phyloP scores from a whole-genome alignment of 1,140 invertebrate species.

The Drosophila bifasciata region DNA sequence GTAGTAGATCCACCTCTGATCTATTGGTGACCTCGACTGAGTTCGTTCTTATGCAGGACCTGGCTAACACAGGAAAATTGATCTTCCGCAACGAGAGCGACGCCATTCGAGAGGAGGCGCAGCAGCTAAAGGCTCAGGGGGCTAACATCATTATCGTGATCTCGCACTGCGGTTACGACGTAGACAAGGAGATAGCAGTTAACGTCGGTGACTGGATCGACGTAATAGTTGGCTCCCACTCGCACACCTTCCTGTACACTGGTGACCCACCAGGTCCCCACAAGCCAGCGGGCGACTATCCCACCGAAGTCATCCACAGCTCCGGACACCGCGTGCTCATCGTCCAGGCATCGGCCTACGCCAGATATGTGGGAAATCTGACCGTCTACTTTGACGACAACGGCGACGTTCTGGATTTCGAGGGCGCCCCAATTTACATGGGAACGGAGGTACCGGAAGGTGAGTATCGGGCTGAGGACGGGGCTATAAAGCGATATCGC shows the following conservation, averaged over 20 bases:
- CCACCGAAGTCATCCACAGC: slow-evolving; percentile 86
- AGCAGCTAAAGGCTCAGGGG: slow-evolving; percentile 86
- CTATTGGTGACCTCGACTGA: no score
- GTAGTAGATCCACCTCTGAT: slow-evolving; percentile 50
- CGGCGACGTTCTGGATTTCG: slow-evolving; percentile 88
- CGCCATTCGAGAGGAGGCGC: slow-evolving; percentile 87
- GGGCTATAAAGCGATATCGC: background rate
- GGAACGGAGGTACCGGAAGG: slow-evolving; percentile 87
- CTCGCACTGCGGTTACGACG: slow-evolving; percentile 90
- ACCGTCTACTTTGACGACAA: slow-evolving; percentile 89
- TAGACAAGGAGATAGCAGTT: slow-evolving; percentile 89
- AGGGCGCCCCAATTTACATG: slow-evolving; percentile 91
- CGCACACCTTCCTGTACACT: slow-evolving; percentile 91
- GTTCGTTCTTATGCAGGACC: slow-evolving; percentile 79
- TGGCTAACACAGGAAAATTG: slow-evolving; percentile 87
- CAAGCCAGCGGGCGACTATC: slow-evolving; percentile 87
- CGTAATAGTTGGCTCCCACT: slow-evolving; percentile 94
- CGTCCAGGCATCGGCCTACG: slow-evolving; percentile 89
- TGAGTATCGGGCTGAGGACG: slow-evolving; percentile 68
- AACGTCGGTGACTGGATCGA: slow-evolving; percentile 88
- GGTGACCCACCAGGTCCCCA: slow-evolving; percentile 86
- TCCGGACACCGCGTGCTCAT: slow-evolving; percentile 87
- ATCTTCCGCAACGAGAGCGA: slow-evolving; percentile 89
- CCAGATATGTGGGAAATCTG: slow-evolving; percentile 90
- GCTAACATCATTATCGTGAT: slow-evolving; percentile 92